These are phyloP conservation scores for Bombus sylvicola DNA, from an alignment of 1,140 invertebrate species.

Conservation along the genomic window DNA sequence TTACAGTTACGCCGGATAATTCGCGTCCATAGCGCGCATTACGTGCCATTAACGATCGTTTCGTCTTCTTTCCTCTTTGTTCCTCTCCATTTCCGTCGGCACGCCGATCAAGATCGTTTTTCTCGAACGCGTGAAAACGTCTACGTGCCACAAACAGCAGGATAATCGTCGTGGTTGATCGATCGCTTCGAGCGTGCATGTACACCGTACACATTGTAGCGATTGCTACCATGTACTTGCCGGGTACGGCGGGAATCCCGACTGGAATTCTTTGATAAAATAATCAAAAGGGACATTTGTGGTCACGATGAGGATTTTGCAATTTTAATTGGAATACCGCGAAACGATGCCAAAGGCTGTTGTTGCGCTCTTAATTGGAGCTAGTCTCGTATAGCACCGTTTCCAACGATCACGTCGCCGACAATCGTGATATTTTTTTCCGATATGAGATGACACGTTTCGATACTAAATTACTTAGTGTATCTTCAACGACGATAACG, in stretches of 20 bases:
- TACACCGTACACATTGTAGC: neutral
- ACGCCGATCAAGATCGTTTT: constrained; percentile 25
- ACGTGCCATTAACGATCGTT: constrained; percentile 63
- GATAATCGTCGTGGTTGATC: neutral
- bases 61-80: constrained; percentile 50
- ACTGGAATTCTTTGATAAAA: neutral
- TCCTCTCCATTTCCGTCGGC: constrained; percentile 32
- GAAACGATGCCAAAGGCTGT: too few species aligned
- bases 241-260: neutral
- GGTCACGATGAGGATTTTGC: too few species aligned
- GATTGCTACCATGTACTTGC: neutral
- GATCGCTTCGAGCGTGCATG: neutral
- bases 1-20: constrained; percentile 64
- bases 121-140: constrained; percentile 26
- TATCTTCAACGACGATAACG: too few species aligned
- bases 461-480: too few species aligned
- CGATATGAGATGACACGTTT: too few species aligned
- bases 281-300: too few species aligned
- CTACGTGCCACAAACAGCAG: neutral
- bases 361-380: too few species aligned
- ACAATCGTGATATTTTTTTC: too few species aligned
- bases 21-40: constrained; percentile 67
- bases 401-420: too few species aligned
- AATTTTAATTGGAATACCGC: too few species aligned
- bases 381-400: too few species aligned